These are phyloP conservation scores for Labia minor DNA, from an alignment of 2,888 invertebrate genomes.

Conservation along the genomic window DNA sequence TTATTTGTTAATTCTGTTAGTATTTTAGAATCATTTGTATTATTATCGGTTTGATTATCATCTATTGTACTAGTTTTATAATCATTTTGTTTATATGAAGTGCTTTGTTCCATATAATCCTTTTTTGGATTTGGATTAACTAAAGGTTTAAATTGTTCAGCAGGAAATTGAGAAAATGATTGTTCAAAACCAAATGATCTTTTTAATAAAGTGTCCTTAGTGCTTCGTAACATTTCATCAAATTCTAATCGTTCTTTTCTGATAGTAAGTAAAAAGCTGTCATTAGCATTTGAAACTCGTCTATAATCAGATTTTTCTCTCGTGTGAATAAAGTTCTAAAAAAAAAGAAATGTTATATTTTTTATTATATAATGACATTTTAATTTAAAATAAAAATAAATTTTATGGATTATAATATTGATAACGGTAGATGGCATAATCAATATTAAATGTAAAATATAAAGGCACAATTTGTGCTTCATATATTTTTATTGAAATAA, in stretches of 20 bases:
- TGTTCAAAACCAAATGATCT: neutral
- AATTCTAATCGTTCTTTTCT: neutral
- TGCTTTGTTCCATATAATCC: neutral
- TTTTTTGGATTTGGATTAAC: neutral
- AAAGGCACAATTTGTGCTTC: no score
- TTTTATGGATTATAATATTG: no score
- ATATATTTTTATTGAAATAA: no score
- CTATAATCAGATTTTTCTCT: neutral
- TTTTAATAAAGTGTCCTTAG: neutral
- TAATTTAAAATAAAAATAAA: neutral
- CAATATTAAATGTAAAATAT: no score
- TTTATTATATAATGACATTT: neutral
- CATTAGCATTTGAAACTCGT: neutral
- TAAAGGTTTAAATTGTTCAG: neutral
- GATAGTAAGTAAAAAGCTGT: neutral
- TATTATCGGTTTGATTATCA: neutral
- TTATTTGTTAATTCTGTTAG: neutral
- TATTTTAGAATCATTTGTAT: neutral
- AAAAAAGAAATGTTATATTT: neutral
- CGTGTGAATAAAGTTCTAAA: neutral
- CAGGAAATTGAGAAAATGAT: neutral
- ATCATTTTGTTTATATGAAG: neutral
- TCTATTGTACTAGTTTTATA: neutral
- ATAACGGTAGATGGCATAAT: no score
- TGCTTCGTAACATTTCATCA: neutral